phyloP scores from a whole-genome alignment of 2,113 vertebrate species.

The Puffinus mauretanicus region DNA sequence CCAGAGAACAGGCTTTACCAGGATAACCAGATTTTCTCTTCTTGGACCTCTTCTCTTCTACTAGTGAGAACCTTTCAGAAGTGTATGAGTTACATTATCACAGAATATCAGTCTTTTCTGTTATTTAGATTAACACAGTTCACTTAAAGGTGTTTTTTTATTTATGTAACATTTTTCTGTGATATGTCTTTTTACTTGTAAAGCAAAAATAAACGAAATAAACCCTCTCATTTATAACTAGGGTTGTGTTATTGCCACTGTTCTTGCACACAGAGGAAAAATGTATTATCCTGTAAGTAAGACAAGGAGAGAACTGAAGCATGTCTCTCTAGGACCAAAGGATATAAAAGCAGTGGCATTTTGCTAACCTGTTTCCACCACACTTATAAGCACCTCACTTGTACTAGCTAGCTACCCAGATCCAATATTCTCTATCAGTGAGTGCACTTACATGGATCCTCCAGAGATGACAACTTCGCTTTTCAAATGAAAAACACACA shows the following conservation, averaged over 20 bases:
- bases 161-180: not conserved
- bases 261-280: not conserved
- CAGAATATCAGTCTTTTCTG: not conserved
- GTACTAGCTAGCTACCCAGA: not conserved
- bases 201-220: not conserved
- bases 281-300: not conserved
- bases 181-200: not conserved
- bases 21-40: not conserved
- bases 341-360: not conserved
- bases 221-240: not conserved
- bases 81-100: not conserved
- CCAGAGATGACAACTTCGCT: not conserved
- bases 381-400: not conserved
- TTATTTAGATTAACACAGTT: not conserved
- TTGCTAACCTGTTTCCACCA: not conserved
- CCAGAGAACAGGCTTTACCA: not conserved
- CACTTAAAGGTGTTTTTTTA: not conserved
- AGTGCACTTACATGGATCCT: not conserved
- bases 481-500: not conserved
- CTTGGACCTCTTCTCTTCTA: not conserved
- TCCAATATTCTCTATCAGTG: not conserved
- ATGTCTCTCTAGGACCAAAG: not conserved
- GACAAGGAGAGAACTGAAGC: not conserved
- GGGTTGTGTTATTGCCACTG: fast-evolving
- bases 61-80: not conserved